Evolutionary conservation across 2,113 vertebrate species (phyloP), one percentile per base, ranked within the genome.

Genomic region (Phocoena phocoena): DNA sequence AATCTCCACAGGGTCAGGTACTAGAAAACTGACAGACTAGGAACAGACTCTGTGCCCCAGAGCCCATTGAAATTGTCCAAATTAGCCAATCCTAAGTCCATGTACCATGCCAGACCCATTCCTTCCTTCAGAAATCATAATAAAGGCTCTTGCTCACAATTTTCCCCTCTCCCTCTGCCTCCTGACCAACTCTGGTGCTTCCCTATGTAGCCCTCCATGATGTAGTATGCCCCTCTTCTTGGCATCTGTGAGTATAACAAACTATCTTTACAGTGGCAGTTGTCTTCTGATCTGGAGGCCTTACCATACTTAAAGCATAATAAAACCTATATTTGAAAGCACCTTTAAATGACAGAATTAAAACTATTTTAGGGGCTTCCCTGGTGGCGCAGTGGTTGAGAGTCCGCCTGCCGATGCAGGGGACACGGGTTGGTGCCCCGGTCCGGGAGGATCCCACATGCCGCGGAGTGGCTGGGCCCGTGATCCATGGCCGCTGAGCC

Each of bases 221-320:
- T 6, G 0, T 41, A 20, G 23, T 31, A 20, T 6, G 25, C 6
- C 41, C 25, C 18, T 65, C 28, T 38, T 74, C 36, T 17, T 31
- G 47, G 6, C 31, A 74, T 38, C 36, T 33, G 38, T 38, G 53
- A 67, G 20, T 47, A 10, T 31, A 60, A 47, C 55, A 68, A 76
- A 58, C 63, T n/a, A 33, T n/a, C 18, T 71, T 71, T 41, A 33
- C 63, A 53, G 87, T 4, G 5, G 1, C 21, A 31, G 3, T 58
- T 58, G 31, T 53, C 31, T 73, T 65, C 76, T 47, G 25, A 82
- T 4, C 55, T 33, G 38, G 26, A 33, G 33, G 76, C 13, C 60
- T 83, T 58, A 10, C 31, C 77, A n/a, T 50, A 26, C 63, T 50
- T 82, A 81, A 60, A 79, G 28, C 36, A 80, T 80, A 94, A 79